Percentiles rank a stretch among this genome's conserved stretches.
Conservation (phyloP, 2,113 vertebrate genomes). For the Dasyornis broadbenti region DNA sequence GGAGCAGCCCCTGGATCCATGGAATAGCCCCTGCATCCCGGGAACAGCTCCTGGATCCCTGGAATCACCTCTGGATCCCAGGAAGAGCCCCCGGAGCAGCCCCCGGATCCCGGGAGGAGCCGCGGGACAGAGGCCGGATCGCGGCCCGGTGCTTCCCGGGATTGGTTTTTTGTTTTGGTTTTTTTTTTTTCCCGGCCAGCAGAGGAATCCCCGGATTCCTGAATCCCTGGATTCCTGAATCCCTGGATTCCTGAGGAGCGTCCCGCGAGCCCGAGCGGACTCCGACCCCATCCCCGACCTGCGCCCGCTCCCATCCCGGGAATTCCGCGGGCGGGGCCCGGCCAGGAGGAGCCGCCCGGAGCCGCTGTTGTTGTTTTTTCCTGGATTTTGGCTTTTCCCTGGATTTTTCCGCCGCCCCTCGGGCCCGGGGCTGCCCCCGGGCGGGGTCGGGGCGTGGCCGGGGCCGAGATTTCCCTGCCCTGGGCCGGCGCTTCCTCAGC, state of each 20-base stretch:
- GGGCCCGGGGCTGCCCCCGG: no score
- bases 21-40: no score
- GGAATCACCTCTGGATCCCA: background rate
- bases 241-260: background rate
- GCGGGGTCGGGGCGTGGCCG: background rate
- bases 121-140: background rate
- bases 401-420: background rate
- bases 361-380: background rate
- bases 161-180: no score
- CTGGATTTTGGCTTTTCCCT: background rate
- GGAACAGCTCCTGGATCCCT: no score
- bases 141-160: background rate
- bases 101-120: no score
- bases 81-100: no score
- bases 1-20: rapidly evolving
- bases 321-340: background rate
- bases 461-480: background rate
- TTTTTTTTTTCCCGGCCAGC: rapidly evolving
- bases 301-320: background rate
- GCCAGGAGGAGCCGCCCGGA: background rate
- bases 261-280: background rate
- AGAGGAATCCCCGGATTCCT: background rate
- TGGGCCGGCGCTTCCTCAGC: background rate
- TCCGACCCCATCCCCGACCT: background rate
- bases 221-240: background rate